Evolutionary conservation across 2,888 invertebrate genomes (phyloP).

Genomic region (Trachelus stipa): DNA sequence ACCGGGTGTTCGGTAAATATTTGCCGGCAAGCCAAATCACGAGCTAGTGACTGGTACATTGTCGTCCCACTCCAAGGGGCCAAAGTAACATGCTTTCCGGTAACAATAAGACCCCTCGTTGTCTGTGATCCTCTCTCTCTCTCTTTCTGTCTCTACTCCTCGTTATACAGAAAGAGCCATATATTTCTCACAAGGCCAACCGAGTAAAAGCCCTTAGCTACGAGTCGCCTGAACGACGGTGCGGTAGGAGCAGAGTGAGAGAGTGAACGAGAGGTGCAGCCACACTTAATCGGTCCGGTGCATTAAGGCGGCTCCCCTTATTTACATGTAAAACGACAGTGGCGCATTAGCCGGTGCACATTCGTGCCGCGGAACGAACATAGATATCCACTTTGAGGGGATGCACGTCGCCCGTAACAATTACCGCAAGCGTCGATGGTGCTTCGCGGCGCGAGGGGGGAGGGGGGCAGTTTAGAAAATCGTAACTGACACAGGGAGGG

Average conservation of each 20-base stretch:
- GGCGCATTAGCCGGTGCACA: background rate
- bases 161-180: background rate
- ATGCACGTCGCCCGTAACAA: slow-evolving; percentile 14
- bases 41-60: background rate
- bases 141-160: no score
- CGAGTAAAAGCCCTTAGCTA: background rate
- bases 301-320: background rate
- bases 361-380: slow-evolving; percentile 11
- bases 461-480: background rate
- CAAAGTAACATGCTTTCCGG: background rate
- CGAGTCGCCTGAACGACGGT: background rate
- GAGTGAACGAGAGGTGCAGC: background rate
- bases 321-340: background rate
- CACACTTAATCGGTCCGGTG: background rate
- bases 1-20: background rate
- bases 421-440: slow-evolving; percentile 4
- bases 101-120: background rate
- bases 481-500: background rate
- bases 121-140: background rate
- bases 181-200: background rate
- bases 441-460: background rate
- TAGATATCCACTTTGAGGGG: slow-evolving; percentile 20
- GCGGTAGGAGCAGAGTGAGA: background rate
- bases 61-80: background rate
- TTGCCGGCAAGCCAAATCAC: background rate